Percentiles rank a stretch among this genome's conserved stretches.
Conservation (phyloP, 2,888 invertebrate species). For the Lumbricus terrestris region DNA sequence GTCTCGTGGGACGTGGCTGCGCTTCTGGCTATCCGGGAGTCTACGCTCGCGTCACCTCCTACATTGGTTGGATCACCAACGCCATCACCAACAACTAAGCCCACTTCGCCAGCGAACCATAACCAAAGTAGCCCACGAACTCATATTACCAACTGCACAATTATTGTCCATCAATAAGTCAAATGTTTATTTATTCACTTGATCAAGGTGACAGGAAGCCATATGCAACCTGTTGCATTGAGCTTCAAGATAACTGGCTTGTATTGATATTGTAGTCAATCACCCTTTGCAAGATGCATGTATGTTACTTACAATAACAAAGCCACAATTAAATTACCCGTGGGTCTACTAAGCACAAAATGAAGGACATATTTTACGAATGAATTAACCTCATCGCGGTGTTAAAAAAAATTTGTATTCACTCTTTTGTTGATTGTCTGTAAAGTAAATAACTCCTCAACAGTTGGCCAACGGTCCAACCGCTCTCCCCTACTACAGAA, state of each 20-base stretch:
- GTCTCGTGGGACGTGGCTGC: constrained; percentile 35
- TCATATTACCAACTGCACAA: neutral
- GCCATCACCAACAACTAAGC: constrained; percentile 24
- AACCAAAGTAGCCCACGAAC: neutral
- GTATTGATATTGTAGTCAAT: too few species aligned
- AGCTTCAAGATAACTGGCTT: too few species aligned
- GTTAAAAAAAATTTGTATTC: neutral
- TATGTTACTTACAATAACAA: neutral
- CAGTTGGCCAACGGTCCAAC: too few species aligned
- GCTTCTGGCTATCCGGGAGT: constrained; percentile 34
- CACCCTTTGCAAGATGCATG: too few species aligned
- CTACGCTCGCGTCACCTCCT: constrained; percentile 27
- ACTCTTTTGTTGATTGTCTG: neutral
- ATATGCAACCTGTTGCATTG: too few species aligned
- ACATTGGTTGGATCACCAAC: constrained; percentile 28
- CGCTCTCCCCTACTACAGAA: too few species aligned
- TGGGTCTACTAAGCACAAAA: neutral
- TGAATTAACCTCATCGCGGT: neutral
- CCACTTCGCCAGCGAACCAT: neutral
- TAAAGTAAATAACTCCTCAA: too few species aligned
- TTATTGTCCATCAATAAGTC: too few species aligned
- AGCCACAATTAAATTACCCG: neutral
- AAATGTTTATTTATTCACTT: too few species aligned
- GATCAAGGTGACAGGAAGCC: too few species aligned
- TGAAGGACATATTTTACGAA: too few species aligned